Evolutionary conservation across 2,888 invertebrate genomes (phyloP), one percentile per base, ranked within the genome.

Genomic region (Druceiella hillmani): DNA sequence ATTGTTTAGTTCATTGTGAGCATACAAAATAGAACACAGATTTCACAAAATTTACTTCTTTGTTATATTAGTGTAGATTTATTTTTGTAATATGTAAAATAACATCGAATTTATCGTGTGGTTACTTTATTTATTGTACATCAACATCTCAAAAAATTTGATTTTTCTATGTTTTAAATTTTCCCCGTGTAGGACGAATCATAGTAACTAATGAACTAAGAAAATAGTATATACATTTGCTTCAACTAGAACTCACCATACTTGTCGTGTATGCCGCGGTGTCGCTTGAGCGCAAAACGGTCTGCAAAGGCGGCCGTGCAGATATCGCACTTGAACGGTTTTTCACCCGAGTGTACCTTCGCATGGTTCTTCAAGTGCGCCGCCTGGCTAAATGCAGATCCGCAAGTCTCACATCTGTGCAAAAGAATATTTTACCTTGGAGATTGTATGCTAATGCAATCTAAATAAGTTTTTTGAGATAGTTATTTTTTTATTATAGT

Each of bases 331-430:
- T 85, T 84, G 61, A 84, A 85, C 0, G 87, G 87, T 52, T 86
- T 86, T 62, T 86, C 85, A 2, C 86, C 86, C 1, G 84, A 84
- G 62, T 86, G 86, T 40, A 86, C 78, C 64, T 89, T 89, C 33
- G 88, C 87, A 56, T 90, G 89, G 61, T 89, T 90, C 61, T 89
- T 89, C 41, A 89, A 71, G 62, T 89, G 89, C 16, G 89, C 89
- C 15, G 89, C 89, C 63, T 89, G 89, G 59, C 88, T 89, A 60
- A 90, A 90, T 38, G 88, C 88, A 14, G 87, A 87, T n/a, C 88
- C 87, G 57, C 89, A 90, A 36, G 84, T 86, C 49, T 87, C 87
- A 61, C 89, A 89, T 57, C 87, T 83, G 52, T 60, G 64, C 36
- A 60, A 59, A 14, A 13, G 4, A 11, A 7, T 5, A 6, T 10